Evolutionary conservation across 2,113 vertebrate genomes (phyloP).

Genomic region (Zeus faber): DNA sequence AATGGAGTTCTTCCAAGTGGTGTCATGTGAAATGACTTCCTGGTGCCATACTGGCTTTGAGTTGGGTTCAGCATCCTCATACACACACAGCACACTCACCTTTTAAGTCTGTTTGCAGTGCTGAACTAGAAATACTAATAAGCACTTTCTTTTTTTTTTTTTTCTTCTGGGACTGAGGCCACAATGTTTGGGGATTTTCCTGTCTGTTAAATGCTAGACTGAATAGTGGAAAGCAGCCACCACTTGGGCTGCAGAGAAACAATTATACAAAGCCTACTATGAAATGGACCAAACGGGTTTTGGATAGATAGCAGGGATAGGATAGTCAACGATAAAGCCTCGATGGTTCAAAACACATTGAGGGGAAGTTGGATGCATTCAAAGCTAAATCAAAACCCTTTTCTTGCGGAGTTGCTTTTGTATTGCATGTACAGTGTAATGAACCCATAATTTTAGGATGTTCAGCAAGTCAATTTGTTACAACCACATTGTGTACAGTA

Average conservation of each 20-base stretch:
- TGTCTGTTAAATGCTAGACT: not conserved
- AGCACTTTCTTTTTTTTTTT: slow-evolving; percentile 8
- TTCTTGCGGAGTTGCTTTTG: slow-evolving; percentile 22
- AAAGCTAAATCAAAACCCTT: slow-evolving; percentile 3
- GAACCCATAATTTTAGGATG: slow-evolving; percentile 38
- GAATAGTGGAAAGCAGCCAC: not conserved
- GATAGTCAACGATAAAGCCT: slow-evolving; percentile 1
- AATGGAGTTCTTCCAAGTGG: slow-evolving; percentile 42
- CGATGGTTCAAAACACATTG: slow-evolving; percentile 2
- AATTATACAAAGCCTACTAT: slow-evolving; percentile 31
- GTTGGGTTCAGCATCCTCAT: slow-evolving; percentile 8
- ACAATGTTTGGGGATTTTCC: slow-evolving; percentile 10
- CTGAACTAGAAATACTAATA: slow-evolving; percentile 38
- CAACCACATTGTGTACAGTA: not conserved
- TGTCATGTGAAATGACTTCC: slow-evolving; percentile 42
- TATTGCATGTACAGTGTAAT: slow-evolving; percentile 19
- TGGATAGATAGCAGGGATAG: slow-evolving; percentile 14
- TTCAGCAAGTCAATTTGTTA: slow-evolving; percentile 6
- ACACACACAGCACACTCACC: slow-evolving; percentile 24
- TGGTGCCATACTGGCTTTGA: slow-evolving; percentile 57
- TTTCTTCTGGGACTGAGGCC: slow-evolving; percentile 21
- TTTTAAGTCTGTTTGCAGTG: slow-evolving; percentile 32
- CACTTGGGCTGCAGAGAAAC: slow-evolving; percentile 6
- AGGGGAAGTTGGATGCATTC: slow-evolving; percentile 11
- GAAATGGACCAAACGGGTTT: slow-evolving; percentile 63